phyloP scores from a whole-genome alignment of 2,888 invertebrate species.

The Schizotus pectinicornis region DNA sequence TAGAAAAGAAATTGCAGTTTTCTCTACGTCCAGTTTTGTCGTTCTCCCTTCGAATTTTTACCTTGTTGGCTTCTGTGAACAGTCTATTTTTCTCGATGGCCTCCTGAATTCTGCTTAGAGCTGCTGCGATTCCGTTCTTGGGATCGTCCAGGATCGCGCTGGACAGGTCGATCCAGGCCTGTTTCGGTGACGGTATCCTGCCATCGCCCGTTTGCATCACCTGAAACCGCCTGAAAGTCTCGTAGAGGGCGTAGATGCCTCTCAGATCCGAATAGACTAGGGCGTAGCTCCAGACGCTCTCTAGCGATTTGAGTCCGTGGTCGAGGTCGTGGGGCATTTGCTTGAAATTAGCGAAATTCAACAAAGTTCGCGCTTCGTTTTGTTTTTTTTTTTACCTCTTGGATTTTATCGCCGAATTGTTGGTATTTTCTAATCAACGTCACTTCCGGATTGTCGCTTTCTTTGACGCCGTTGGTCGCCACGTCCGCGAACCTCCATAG shows the following conservation, averaged over 20 bases:
- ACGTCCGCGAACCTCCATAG: slow-evolving; percentile 51
- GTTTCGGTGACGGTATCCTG: slow-evolving; percentile 55
- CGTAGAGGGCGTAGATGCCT: slow-evolving; percentile 70
- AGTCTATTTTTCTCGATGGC: slow-evolving; percentile 68
- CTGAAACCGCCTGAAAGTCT: slow-evolving; percentile 69
- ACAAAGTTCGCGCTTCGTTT: slow-evolving; percentile 1
- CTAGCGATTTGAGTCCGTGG: slow-evolving; percentile 42
- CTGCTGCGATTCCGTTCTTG: slow-evolving; percentile 63
- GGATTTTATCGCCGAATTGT: slow-evolving; percentile 62
- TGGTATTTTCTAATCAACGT: slow-evolving; percentile 66
- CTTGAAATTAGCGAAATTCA: slow-evolving; percentile 11
- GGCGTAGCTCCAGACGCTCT: slow-evolving; percentile 69
- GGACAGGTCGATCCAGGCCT: slow-evolving; percentile 69
- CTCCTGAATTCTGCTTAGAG: slow-evolving; percentile 66
- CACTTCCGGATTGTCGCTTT: slow-evolving; percentile 57
- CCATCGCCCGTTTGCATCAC: slow-evolving; percentile 51
- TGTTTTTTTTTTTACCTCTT: slow-evolving; percentile 47
- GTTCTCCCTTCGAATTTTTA: slow-evolving; percentile 46
- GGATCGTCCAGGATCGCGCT: slow-evolving; percentile 71
- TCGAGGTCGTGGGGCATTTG: slow-evolving; percentile 36
- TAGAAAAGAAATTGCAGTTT: background rate
- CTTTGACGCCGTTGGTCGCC: slow-evolving; percentile 37
- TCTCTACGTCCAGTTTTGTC: background rate
- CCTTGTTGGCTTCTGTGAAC: slow-evolving; percentile 72
- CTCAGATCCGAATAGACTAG: slow-evolving; percentile 67